Conservation (phyloP, 2,888 invertebrate species). For the Ariolimax columbianus region DNA sequence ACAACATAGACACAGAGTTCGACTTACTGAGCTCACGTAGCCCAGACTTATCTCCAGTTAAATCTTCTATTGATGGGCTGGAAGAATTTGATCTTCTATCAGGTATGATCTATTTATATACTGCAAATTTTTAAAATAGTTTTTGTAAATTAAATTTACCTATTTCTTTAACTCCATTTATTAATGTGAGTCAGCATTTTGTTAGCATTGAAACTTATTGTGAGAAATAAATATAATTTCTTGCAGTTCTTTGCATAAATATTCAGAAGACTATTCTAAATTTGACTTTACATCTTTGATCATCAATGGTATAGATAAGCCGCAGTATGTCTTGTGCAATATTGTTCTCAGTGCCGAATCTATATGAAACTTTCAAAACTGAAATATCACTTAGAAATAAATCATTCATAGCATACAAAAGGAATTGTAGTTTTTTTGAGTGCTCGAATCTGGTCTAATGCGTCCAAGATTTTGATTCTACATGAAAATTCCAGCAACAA, state of each 20-base stretch:
- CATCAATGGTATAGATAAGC: neutral
- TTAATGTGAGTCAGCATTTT: no score
- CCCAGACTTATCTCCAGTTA: conserved; percentile 64
- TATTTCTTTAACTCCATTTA: no score
- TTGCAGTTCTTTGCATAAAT: no score
- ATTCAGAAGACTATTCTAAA: neutral
- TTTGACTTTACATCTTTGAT: neutral
- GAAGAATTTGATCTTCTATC: conserved; percentile 71
- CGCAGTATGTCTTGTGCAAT: neutral
- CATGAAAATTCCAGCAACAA: neutral
- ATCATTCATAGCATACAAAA: neutral
- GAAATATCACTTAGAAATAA: neutral
- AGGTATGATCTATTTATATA: no score
- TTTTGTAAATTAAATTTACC: no score
- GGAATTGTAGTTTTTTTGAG: neutral
- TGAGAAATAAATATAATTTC: no score
- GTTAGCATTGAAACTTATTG: no score
- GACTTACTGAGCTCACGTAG: conserved; percentile 72
- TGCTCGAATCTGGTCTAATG: neutral
- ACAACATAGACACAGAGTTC: conserved; percentile 74
- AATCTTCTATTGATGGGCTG: conserved; percentile 57
- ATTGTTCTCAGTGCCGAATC: neutral
- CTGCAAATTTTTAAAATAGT: no score
- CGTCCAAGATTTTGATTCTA: neutral
- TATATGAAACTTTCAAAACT: neutral